These are phyloP conservation scores for Fulica atra DNA, from an alignment of 2,113 vertebrate genomes.

Conservation along the genomic window DNA sequence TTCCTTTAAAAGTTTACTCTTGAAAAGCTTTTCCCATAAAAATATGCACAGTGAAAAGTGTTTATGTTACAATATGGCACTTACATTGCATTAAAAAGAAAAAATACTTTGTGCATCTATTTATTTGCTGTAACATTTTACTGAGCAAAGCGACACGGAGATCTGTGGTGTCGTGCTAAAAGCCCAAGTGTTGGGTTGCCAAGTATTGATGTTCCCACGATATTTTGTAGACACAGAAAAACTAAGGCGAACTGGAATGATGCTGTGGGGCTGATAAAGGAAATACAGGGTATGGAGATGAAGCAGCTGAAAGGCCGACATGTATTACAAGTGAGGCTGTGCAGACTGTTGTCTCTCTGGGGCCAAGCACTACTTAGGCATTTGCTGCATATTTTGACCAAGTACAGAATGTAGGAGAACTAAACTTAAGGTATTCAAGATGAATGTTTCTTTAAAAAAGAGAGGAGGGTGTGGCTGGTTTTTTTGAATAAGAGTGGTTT, in stretches of 20 bases:
- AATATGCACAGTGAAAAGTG: background rate
- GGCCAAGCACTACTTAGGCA: background rate
- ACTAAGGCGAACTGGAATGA: background rate
- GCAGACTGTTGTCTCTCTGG: conserved; percentile 10
- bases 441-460: background rate
- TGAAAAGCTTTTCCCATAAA: conserved; percentile 8
- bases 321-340: conserved; percentile 18
- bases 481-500: background rate
- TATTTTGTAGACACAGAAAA: conserved; percentile 31
- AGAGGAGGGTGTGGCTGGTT: background rate
- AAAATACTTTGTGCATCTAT: background rate
- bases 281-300: conserved; percentile 4
- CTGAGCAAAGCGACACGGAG: background rate
- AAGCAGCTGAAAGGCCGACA: conserved; percentile 11
- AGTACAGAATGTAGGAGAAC: conserved; percentile 4
- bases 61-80: background rate
- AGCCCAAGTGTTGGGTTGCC: conserved; percentile 23
- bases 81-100: background rate
- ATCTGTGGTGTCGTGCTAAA: conserved; percentile 21
- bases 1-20: conserved; percentile 15
- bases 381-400: conserved; percentile 46
- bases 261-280: conserved; percentile 35
- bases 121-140: conserved; percentile 44
- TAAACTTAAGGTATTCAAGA: background rate
- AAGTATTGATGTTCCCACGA: conserved; percentile 54